Evolutionary conservation across 2,113 vertebrate species (phyloP).

Genomic region (Felis chaus): DNA sequence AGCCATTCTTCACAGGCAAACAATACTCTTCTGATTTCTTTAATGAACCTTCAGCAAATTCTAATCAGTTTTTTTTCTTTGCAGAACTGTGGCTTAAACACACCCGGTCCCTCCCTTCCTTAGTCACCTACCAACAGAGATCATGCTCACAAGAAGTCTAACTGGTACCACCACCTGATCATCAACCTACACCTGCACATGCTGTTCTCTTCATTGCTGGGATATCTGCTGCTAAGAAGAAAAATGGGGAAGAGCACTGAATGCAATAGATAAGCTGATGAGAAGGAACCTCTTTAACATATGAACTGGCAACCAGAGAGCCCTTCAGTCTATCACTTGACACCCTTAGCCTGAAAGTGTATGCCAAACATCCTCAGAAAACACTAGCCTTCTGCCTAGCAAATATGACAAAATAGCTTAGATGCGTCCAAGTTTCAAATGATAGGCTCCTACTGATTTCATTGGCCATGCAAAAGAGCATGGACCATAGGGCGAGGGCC

Average conservation of each 20-base stretch:
- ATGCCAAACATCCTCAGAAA: slow-evolving; percentile 49
- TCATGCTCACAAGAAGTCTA: background rate
- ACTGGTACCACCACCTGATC: background rate
- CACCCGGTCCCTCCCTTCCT: background rate
- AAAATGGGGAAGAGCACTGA: background rate
- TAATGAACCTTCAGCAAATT: background rate
- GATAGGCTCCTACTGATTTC: slow-evolving; percentile 56
- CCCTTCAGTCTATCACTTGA: background rate
- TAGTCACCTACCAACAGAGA: background rate
- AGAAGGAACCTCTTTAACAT: background rate
- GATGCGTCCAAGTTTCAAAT: slow-evolving; percentile 12
- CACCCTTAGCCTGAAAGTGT: background rate
- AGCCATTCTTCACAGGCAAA: background rate
- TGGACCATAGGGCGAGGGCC: background rate
- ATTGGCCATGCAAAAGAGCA: slow-evolving; percentile 56
- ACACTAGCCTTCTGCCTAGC: slow-evolving; percentile 57
- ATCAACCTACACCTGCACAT: background rate
- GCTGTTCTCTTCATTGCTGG: background rate
- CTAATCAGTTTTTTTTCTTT: background rate
- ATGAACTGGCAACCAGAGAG: background rate
- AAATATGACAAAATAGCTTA: slow-evolving; percentile 17
- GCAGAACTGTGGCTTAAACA: background rate
- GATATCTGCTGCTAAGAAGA: background rate
- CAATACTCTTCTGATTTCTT: background rate
- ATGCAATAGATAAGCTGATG: background rate